phyloP scores from a whole-genome alignment of 2,113 vertebrate genomes.

The Atherinomorus stipes region DNA sequence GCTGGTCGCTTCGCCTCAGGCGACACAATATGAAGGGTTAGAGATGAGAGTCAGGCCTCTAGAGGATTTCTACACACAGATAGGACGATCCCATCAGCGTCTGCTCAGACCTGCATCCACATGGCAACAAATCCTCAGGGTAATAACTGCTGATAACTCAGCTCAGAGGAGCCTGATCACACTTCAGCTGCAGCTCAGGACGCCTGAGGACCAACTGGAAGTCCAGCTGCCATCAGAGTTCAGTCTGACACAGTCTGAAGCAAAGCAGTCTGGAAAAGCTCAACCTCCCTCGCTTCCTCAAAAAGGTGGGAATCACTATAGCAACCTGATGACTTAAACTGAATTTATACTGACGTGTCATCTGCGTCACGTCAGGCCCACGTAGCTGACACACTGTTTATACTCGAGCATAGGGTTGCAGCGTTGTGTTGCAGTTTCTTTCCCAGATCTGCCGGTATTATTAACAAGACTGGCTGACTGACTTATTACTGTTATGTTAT shows the following conservation, averaged over 20 bases:
- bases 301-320: no score
- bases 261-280: no score
- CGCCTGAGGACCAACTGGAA: background rate
- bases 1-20: background rate
- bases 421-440: no score
- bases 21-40: slow-evolving; percentile 10
- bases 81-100: slow-evolving; percentile 11
- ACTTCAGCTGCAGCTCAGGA: background rate
- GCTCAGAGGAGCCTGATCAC: slow-evolving; percentile 10
- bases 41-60: background rate
- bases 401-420: no score
- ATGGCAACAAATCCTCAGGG: slow-evolving; percentile 8
- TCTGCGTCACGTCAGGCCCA: no score
- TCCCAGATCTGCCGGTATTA: no score
- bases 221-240: background rate
- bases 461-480: no score
- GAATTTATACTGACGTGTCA: no score
- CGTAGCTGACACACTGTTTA: no score
- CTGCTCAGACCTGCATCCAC: background rate
- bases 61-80: slow-evolving; percentile 15
- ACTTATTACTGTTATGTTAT: no score
- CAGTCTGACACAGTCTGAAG: background rate
- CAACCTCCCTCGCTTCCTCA: no score
- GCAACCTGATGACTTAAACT: no score
- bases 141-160: slow-evolving; percentile 17